Conservation (phyloP, 2,888 invertebrate species). For the Protodeltote pygarga region DNA sequence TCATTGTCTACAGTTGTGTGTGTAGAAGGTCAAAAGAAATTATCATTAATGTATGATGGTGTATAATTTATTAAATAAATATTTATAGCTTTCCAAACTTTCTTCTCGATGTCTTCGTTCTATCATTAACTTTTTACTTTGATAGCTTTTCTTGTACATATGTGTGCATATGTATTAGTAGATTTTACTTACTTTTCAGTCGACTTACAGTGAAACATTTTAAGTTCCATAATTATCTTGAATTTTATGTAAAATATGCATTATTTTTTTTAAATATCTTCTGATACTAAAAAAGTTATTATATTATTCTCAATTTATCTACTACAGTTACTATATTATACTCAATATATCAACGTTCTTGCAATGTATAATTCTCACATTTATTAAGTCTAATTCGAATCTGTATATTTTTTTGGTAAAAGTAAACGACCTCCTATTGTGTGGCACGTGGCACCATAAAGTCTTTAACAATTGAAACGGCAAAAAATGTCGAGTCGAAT, state of each 20-base stretch:
- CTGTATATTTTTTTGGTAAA: neutral
- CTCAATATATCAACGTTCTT: neutral
- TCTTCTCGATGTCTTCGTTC: slow-evolving; percentile 17
- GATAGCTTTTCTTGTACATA: slow-evolving; percentile 19
- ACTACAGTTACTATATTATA: neutral
- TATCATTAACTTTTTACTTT: slow-evolving; percentile 19
- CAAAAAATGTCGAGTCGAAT: too few relatives aligned
- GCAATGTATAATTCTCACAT: slow-evolving; percentile 11
- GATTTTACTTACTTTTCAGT: slow-evolving; percentile 22
- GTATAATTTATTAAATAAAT: slow-evolving; percentile 37
- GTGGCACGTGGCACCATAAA: too few relatives aligned
- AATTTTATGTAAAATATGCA: too few relatives aligned
- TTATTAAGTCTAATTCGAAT: slow-evolving; percentile 1
- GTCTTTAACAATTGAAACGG: slow-evolving; percentile 11
- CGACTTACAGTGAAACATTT: neutral
- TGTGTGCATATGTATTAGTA: slow-evolving; percentile 6
- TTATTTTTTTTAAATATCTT: too few relatives aligned
- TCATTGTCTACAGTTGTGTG: slow-evolving; percentile 14
- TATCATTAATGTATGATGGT: slow-evolving; percentile 19
- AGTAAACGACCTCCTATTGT: slow-evolving; percentile 21
- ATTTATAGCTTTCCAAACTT: slow-evolving; percentile 36
- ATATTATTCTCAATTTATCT: neutral
- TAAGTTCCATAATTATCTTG: neutral
- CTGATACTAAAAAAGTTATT: too few relatives aligned
- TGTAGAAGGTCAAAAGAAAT: slow-evolving; percentile 38